phyloP scores from a whole-genome alignment of 2,113 vertebrate species.

The Xenopus borealis region DNA sequence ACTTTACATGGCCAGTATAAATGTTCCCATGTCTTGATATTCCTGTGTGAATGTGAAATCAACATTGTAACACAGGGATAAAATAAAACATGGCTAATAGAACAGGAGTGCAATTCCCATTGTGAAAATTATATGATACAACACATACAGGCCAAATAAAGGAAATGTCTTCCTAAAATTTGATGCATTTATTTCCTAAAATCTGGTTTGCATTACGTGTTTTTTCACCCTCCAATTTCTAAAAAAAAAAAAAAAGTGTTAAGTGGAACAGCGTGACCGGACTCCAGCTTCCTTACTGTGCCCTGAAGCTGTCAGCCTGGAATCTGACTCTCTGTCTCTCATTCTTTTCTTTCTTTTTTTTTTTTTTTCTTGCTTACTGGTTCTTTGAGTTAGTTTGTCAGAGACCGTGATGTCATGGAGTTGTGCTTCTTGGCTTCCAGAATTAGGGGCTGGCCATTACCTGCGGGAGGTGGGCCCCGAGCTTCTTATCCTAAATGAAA shows the following conservation, averaged over 20 bases:
- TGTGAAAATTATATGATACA: background rate
- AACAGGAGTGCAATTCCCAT: background rate
- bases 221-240: background rate
- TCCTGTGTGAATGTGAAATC: too few relatives aligned
- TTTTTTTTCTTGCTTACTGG: background rate
- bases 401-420: slow-evolving; percentile 24
- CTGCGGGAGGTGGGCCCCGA: slow-evolving; percentile 53
- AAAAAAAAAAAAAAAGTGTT: slow-evolving; percentile 6
- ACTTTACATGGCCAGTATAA: too few relatives aligned
- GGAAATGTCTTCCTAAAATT: background rate
- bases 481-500: slow-evolving; percentile 31
- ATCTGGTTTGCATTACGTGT: slow-evolving; percentile 27
- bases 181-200: slow-evolving; percentile 1
- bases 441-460: slow-evolving; percentile 48
- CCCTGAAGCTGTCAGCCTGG: slow-evolving; percentile 1
- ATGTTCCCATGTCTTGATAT: too few relatives aligned
- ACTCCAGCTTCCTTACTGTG: background rate
- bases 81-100: background rate
- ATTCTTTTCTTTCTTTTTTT: background rate
- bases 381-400: background rate
- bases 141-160: background rate
- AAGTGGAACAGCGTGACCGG: slow-evolving; percentile 8
- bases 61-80: background rate
- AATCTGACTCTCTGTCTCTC: background rate
- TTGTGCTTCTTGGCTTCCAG: slow-evolving; percentile 11